Conservation (phyloP, 2,113 vertebrate genomes). For the Rhinogobius similis region DNA sequence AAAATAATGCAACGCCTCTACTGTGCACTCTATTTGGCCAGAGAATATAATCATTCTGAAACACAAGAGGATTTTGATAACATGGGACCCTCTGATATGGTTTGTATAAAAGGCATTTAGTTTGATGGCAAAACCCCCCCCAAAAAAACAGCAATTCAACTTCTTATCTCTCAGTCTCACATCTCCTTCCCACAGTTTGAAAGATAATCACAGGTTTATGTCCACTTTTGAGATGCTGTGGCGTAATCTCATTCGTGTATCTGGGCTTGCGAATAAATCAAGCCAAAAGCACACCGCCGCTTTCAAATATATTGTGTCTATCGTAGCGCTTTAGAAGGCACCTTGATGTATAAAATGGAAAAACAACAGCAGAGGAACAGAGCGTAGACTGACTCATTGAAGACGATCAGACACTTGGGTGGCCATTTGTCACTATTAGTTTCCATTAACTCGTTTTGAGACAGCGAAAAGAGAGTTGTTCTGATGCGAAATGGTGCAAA, state of each 20-base stretch:
- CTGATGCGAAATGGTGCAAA: slow-evolving; percentile 21
- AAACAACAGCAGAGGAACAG: neutral
- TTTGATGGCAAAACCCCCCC: neutral
- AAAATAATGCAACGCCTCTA: neutral
- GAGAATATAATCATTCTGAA: neutral
- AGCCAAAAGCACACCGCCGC: neutral
- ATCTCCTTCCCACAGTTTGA: neutral
- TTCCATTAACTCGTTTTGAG: slow-evolving; percentile 39
- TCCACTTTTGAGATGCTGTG: slow-evolving; percentile 9
- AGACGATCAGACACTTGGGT: slow-evolving; percentile 9
- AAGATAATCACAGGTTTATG: slow-evolving; percentile 11
- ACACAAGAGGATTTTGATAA: neutral
- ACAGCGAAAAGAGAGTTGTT: slow-evolving; percentile 17
- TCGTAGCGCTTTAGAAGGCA: slow-evolving; percentile 15
- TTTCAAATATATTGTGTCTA: neutral
- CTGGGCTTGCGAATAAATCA: slow-evolving; percentile 21
- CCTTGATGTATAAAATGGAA: slow-evolving; percentile 14
- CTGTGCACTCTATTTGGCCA: neutral
- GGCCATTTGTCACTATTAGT: slow-evolving; percentile 49
- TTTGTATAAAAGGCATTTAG: neutral
- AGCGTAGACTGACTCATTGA: slow-evolving; percentile 25
- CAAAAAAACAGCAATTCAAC: neutral
- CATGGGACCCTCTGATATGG: neutral
- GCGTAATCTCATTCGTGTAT: slow-evolving; percentile 22
- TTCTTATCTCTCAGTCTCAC: neutral